Percentiles rank a stretch among this genome's conserved stretches.
Evolutionary conservation across 2,888 invertebrate genomes (phyloP).

Genomic region (Cyaniris semiargus): DNA sequence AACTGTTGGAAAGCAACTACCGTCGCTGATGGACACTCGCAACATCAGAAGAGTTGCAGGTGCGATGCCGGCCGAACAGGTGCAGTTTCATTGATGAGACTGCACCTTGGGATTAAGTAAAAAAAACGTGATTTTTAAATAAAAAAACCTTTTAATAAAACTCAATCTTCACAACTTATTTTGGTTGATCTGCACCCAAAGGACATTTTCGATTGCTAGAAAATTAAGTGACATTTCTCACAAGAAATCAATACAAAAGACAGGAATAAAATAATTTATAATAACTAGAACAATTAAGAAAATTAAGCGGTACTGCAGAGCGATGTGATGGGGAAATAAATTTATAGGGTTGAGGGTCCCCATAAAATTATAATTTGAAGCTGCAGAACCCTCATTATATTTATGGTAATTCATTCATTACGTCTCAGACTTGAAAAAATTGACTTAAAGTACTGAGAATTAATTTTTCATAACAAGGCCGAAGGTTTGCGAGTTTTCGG

Average conservation of each 20-base stretch:
- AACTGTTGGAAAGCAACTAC: no score
- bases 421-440: background rate
- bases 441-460: background rate
- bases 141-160: no score
- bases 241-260: background rate
- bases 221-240: no score
- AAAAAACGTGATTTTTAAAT: no score
- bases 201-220: no score
- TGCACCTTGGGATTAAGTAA: no score
- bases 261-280: background rate
- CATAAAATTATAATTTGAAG: slow-evolving; percentile 7
- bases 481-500: background rate
- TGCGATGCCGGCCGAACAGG: no score
- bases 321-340: slow-evolving; percentile 3
- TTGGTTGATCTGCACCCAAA: no score
- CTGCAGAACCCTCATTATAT: background rate
- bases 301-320: background rate
- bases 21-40: no score
- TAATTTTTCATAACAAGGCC: background rate
- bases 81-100: no score
- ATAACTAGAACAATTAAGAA: background rate
- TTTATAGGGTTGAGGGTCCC: background rate
- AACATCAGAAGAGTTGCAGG: no score
- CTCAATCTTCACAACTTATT: no score
- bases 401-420: slow-evolving; percentile 18